phyloP scores from a whole-genome alignment of 2,113 vertebrate genomes.

The Protobothrops mucrosquamatus region DNA sequence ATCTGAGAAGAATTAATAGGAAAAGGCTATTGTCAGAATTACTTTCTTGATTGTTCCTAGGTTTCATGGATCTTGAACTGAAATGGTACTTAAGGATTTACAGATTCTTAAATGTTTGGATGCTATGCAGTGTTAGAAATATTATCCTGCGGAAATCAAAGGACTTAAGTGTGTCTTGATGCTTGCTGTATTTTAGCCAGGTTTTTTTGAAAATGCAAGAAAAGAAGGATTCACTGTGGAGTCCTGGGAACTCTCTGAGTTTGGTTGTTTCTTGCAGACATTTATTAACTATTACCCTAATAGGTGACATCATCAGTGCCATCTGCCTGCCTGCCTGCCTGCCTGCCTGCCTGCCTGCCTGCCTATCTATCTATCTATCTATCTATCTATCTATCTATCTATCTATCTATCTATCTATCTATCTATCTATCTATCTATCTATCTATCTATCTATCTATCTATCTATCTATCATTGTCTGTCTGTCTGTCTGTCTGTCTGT shows the following conservation, averaged over 20 bases:
- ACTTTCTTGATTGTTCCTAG: neutral
- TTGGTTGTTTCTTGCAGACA: neutral
- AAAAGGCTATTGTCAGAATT: neutral
- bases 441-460: too few species aligned
- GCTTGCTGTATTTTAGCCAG: neutral
- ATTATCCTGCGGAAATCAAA: neutral
- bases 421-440: too few species aligned
- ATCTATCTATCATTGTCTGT: too few species aligned
- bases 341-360: neutral
- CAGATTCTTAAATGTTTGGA: neutral
- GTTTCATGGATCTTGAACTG: neutral
- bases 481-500: too few species aligned
- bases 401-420: too few species aligned
- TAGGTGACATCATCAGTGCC: neutral
- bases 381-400: too few species aligned
- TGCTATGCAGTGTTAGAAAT: neutral
- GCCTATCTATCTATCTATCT: too few species aligned
- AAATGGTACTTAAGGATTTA: neutral
- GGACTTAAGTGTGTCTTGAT: neutral
- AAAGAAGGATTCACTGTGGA: neutral
- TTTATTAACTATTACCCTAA: neutral
- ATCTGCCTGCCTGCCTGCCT: too few species aligned
- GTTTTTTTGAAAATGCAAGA: neutral
- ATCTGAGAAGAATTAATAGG: neutral
- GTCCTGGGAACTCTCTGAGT: neutral